Conservation (phyloP, 2,888 invertebrate species). For the Troilus luridus region DNA sequence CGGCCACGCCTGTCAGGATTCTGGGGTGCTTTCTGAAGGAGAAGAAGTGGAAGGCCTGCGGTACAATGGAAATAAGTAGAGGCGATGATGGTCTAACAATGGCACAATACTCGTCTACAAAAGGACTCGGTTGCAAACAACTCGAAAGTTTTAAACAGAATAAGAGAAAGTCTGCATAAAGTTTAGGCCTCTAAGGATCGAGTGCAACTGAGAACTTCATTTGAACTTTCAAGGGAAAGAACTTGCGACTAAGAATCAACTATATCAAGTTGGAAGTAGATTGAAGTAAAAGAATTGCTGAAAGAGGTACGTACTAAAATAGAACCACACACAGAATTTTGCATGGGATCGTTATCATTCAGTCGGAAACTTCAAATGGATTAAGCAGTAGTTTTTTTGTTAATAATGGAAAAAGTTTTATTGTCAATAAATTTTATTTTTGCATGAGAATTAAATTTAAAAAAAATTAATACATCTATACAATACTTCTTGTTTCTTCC, state of each 20-base stretch:
- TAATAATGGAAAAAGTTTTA: too few relatives aligned
- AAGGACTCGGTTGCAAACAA: not conserved
- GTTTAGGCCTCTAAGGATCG: not conserved
- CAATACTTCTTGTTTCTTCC: too few relatives aligned
- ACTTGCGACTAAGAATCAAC: conserved; percentile 1
- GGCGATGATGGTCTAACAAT: not conserved
- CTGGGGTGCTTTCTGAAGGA: not conserved
- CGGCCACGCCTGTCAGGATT: not conserved
- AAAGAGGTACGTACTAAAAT: not conserved
- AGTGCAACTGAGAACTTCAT: not conserved
- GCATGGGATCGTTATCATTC: too few relatives aligned
- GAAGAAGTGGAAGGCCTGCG: not conserved
- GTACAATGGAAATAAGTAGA: not conserved
- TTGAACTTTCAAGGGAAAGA: not conserved
- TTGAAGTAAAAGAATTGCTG: not conserved
- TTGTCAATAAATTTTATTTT: too few relatives aligned
- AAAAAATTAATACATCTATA: too few relatives aligned
- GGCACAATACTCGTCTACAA: not conserved
- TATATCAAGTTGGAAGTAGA: not conserved
- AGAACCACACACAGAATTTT: not conserved
- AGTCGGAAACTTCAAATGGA: not conserved
- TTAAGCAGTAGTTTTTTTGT: not conserved
- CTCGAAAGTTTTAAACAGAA: not conserved
- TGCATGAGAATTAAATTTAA: too few relatives aligned
- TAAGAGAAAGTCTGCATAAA: not conserved